A percentile compares a stretch with the other conserved stretches of the same genome.
Conservation (phyloP, 2,888 invertebrate genomes). For the Drosophila anomalata region DNA sequence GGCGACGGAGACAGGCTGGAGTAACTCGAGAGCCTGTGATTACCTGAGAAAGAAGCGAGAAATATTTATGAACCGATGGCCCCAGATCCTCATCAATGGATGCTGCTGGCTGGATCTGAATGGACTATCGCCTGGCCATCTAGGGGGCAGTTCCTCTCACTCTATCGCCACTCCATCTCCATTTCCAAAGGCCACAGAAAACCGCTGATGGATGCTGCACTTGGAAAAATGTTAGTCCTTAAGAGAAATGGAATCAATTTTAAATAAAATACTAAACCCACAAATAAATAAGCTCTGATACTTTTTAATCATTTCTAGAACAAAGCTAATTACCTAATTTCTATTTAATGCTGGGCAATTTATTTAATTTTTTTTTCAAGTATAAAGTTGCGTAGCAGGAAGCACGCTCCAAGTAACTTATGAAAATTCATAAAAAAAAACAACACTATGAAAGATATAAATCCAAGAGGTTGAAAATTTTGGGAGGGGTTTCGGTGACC, state of each 20-base stretch:
- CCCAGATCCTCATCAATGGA: slow-evolving; percentile 63
- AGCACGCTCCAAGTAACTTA: slow-evolving; percentile 72
- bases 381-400: slow-evolving; percentile 65
- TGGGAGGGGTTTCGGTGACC: slow-evolving; percentile 40
- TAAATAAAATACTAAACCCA: background rate
- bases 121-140: slow-evolving; percentile 49
- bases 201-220: slow-evolving; percentile 20
- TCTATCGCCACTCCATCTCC: slow-evolving; percentile 29
- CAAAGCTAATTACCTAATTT: background rate
- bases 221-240: background rate
- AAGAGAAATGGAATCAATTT: background rate
- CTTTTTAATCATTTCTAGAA: background rate
- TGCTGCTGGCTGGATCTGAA: slow-evolving; percentile 36
- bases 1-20: slow-evolving; percentile 64
- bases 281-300: no score
- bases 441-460: slow-evolving; percentile 16
- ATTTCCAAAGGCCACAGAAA: slow-evolving; percentile 58
- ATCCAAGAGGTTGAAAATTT: slow-evolving; percentile 37
- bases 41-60: slow-evolving; percentile 60
- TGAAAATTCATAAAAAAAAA: slow-evolving; percentile 51
- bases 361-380: slow-evolving; percentile 11
- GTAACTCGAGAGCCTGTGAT: slow-evolving; percentile 71
- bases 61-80: slow-evolving; percentile 75
- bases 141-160: slow-evolving; percentile 37
- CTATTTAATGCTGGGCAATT: background rate